Evolutionary conservation across 2,797 vertebrate genomes (phyloP).

Genomic region (Botia kubotai): DNA sequence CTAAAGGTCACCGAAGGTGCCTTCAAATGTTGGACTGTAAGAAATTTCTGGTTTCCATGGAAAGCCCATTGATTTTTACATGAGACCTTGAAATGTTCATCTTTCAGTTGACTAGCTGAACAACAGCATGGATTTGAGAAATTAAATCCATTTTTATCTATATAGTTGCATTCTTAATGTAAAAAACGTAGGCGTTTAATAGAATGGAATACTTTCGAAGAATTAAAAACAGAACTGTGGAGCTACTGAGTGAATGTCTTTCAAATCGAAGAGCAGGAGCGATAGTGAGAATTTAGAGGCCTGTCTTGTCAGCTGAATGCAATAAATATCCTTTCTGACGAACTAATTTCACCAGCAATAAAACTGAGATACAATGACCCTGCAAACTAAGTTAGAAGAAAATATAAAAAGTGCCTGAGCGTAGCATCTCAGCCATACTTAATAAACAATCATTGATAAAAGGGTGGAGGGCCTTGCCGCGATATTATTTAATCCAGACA

Average conservation of each 20-base stretch:
- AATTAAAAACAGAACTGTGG: conserved; percentile 11
- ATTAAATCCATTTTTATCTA: conserved; percentile 32
- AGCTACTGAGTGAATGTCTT: not conserved
- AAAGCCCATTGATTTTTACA: conserved; percentile 44
- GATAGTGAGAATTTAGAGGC: conserved; percentile 12
- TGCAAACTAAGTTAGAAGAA: conserved; percentile 1
- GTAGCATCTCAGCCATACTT: not conserved
- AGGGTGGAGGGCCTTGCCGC: not conserved
- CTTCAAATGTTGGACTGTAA: conserved; percentile 18
- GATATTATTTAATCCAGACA: conserved; percentile 32
- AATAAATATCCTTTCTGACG: not conserved
- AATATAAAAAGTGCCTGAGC: conserved; percentile 1
- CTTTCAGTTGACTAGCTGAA: conserved; percentile 41
- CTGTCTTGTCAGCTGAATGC: not conserved
- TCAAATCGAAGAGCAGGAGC: not conserved
- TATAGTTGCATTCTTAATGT: conserved; percentile 7
- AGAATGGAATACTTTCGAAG: not conserved
- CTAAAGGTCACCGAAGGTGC: conserved; percentile 15
- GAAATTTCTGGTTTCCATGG: conserved; percentile 20
- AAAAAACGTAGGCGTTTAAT: not conserved
- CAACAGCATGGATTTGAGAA: conserved; percentile 15
- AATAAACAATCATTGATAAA: conserved; percentile 25
- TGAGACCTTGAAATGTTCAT: conserved; percentile 51
- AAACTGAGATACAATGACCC: not conserved
- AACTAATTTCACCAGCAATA: not conserved